Evolutionary conservation across 64 coral and sea anemone genomes (phyloP).

Genomic region (Orbicella faveolata): DNA sequence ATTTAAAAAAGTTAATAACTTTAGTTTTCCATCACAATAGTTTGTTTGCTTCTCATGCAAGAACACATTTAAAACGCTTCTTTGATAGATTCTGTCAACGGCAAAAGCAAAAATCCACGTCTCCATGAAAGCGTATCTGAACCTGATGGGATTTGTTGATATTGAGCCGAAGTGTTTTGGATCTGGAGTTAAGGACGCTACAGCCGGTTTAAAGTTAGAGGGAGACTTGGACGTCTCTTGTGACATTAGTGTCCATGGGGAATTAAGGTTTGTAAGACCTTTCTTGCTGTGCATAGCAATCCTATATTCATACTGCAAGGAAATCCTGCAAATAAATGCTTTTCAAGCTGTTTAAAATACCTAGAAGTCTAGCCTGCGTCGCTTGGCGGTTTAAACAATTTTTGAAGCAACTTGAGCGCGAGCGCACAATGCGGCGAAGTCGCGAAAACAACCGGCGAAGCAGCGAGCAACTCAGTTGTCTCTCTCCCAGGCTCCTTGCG

Average conservation of each 20-base stretch:
- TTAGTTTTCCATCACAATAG: too few species aligned
- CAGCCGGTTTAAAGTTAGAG: constrained; percentile 17
- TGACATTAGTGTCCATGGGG: not conserved
- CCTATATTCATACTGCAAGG: not conserved
- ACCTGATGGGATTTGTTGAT: not conserved
- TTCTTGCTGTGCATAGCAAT: not conserved
- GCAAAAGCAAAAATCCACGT: not conserved
- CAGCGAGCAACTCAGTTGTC: too few species aligned
- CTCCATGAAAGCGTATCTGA: not conserved
- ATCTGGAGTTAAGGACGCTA: not conserved
- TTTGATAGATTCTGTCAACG: constrained; percentile 10
- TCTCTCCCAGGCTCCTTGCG: too few species aligned
- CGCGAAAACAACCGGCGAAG: too few species aligned
- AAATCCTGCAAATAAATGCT: too few species aligned
- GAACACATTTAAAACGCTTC: too few species aligned
- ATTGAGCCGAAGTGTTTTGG: constrained; percentile 1
- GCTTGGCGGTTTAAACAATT: too few species aligned
- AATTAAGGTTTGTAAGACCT: constrained; percentile 3
- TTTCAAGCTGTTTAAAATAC: too few species aligned
- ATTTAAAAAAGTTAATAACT: too few species aligned
- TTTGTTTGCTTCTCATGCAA: not conserved
- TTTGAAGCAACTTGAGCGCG: too few species aligned
- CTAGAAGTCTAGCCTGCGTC: too few species aligned
- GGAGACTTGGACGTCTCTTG: not conserved
- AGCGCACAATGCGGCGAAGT: too few species aligned